Base-by-base conservation (phyloP, 2,113 vertebrate species). In the Pseudonaja textilis region DNA sequence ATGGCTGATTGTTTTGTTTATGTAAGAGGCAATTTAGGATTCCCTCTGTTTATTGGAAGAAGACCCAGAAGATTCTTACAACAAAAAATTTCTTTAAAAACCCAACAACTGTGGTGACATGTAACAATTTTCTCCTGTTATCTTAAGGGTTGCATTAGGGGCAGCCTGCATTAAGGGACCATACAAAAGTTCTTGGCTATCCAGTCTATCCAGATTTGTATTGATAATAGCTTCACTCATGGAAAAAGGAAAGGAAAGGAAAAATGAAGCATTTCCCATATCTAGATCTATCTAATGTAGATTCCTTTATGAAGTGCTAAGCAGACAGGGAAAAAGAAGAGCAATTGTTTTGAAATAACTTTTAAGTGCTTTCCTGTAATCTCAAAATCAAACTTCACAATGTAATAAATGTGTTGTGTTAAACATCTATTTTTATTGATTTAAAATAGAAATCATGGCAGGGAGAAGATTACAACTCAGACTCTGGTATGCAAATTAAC, bases 21-120 rank as follows among this genome's bases (percentile, higher is more conserved):
- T 97, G 95, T 96, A 96, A 97, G 95, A 96, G 93, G 96, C 97
- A 97, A 97, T 97, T 97, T 97, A 9, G 96, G 96, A 95, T 97
- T 97, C 96, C 95, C 90, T 95, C 64, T 97, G 97, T 97, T 97
- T 97, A 97, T 95, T 96, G 95, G 95, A 96, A 96, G 25, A 86
- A 57, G 95, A 96, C 96, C 96, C 96, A 97, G 95, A 96, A 95
- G 96, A 95, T 96, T 97, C 95, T 96, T 81, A 95, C 89, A 23
- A n/a, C 93, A 93, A 95, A 96, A 61, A 52, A 81, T 16, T 16
- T 22, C 25, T 22, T 34, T 29, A 6, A 12, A 34, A 87, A 92
- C 93, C 2, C 90, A 94, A 91, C 93, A 93, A 93, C 95, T 3
- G 96, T 95, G 95, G 87, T 94, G 91, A 92, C 55, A 56, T 69